Conservation (phyloP, 2,797 vertebrate genomes). For the Chelmon rostratus region DNA sequence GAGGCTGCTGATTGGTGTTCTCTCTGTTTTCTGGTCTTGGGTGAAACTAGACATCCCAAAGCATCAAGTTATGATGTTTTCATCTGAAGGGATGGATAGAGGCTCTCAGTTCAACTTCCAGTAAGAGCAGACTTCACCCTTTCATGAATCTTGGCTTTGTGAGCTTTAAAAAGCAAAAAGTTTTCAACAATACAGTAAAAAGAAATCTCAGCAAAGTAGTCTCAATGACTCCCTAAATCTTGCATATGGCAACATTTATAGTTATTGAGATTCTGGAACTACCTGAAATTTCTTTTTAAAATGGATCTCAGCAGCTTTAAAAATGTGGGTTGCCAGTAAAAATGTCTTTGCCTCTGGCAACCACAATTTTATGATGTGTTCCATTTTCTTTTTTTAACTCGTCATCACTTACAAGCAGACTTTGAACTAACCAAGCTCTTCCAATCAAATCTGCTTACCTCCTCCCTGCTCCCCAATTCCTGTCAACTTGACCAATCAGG, state of each 20-base stretch:
- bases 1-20: conserved; percentile 70
- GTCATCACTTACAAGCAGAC: conserved; percentile 72
- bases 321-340: conserved; percentile 71
- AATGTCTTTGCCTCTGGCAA: conserved; percentile 50
- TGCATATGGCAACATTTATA: conserved; percentile 68
- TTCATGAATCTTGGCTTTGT: conserved; percentile 67
- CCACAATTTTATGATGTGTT: conserved; percentile 72
- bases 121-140: conserved; percentile 57
- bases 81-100: conserved; percentile 65
- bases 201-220: conserved; percentile 72
- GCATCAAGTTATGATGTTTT: conserved; percentile 65
- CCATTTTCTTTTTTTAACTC: conserved; percentile 79
- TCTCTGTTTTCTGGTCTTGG: conserved; percentile 69
- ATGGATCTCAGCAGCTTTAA: conserved; percentile 66
- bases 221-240: conserved; percentile 73
- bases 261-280: conserved; percentile 65
- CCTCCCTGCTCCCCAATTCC: conserved; percentile 80
- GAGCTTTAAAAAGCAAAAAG: conserved; percentile 57
- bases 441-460: conserved; percentile 86
- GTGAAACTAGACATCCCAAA: conserved; percentile 75
- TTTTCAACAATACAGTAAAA: conserved; percentile 62
- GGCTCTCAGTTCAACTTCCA: conserved; percentile 41
- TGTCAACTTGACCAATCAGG: conserved; percentile 86
- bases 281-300: conserved; percentile 76
- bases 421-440: conserved; percentile 84